Base-by-base conservation (phyloP, 2,113 vertebrate genomes). In the Micromys minutus region DNA sequence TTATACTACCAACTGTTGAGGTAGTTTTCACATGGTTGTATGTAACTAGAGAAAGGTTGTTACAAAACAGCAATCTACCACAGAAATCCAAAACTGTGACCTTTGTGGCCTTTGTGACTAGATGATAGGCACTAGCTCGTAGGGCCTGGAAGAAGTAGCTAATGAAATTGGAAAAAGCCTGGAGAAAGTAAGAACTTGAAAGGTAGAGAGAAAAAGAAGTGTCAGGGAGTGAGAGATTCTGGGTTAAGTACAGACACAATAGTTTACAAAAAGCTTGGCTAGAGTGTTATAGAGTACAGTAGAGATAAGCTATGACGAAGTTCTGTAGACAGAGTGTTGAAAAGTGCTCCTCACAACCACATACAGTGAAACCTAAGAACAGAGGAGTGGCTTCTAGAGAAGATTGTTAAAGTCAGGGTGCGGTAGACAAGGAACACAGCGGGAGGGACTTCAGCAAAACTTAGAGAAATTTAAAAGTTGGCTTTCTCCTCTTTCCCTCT, bases 391-490 rank as follows among this genome's bases (percentile, higher is more conserved):
- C 31, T n/a, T 88, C 52, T 39, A 47, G 39, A 39, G 50, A 80
- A 95, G 7, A 39, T 15, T 47, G 8, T n/a, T 47, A 3, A 47
- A 24, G 39, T 29, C 71, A 24, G 47, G 12, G 65, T 21, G 0
- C 3, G 22, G 34, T 52, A 31, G 72, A 45, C 29, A 19, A 16
- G 50, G 26, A 21, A 36, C 42, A 6, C 15, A 45, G 71, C 34
- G 57, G 31, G 39, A 24, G 7, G 42, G 9, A 13, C 57, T 67
- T 74, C 21, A 72, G 5, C 15, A 89, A 63, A 90, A 90, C 71
- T 81, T 81, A 94, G 69, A 79, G 26, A 57, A 90, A 87, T 81
- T 69, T 47, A 12, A 67, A 76, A 87, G 75, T 83, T 63, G 85
- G 47, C 17, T 57, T 45, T 90, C 45, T 87, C 61, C 76, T 61